These are phyloP conservation scores for Gephyroberyx darwinii DNA, from an alignment of 2,797 vertebrate genomes.

Conservation along the genomic window DNA sequence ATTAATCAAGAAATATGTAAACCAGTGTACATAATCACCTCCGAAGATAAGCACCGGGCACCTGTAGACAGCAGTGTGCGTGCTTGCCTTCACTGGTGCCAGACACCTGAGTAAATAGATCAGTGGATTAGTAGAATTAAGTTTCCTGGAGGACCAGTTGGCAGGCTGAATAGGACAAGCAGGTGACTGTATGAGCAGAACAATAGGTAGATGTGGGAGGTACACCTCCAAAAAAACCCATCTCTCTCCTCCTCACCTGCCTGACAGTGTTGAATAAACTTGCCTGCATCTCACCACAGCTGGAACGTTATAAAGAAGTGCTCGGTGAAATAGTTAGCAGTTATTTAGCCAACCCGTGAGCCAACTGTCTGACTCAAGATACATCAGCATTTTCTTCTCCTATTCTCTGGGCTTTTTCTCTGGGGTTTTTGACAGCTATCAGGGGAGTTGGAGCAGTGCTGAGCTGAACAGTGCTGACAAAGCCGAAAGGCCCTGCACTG, in stretches of 20 bases:
- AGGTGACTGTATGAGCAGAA: slow-evolving; percentile 50
- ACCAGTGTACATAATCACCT: slow-evolving; percentile 34
- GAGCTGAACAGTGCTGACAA: slow-evolving; percentile 78
- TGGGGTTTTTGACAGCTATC: slow-evolving; percentile 68
- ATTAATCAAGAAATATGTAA: slow-evolving; percentile 48
- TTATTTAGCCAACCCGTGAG: slow-evolving; percentile 29
- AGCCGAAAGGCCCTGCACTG: slow-evolving; percentile 74
- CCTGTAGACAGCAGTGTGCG: slow-evolving; percentile 23
- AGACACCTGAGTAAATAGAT: slow-evolving; percentile 55
- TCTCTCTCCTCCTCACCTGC: slow-evolving; percentile 16
- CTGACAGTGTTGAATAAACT: slow-evolving; percentile 43
- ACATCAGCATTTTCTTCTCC: slow-evolving; percentile 58
- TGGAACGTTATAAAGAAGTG: slow-evolving; percentile 29
- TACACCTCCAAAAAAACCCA: slow-evolving; percentile 24
- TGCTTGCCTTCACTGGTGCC: slow-evolving; percentile 21
- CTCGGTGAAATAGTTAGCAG: slow-evolving; percentile 32
- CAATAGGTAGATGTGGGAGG: slow-evolving; percentile 40
- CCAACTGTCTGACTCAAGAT: slow-evolving; percentile 54
- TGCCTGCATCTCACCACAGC: slow-evolving; percentile 29
- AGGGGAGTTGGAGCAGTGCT: slow-evolving; percentile 62
- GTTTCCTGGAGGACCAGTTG: slow-evolving; percentile 56
- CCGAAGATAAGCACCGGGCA: slow-evolving; percentile 42
- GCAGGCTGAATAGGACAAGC: slow-evolving; percentile 51
- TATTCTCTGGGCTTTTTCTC: slow-evolving; percentile 43
- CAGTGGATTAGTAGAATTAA: slow-evolving; percentile 61